These are phyloP conservation scores for Tricholauxania praeusta DNA, from an alignment of 2,888 invertebrate species.

Conservation along the genomic window DNA sequence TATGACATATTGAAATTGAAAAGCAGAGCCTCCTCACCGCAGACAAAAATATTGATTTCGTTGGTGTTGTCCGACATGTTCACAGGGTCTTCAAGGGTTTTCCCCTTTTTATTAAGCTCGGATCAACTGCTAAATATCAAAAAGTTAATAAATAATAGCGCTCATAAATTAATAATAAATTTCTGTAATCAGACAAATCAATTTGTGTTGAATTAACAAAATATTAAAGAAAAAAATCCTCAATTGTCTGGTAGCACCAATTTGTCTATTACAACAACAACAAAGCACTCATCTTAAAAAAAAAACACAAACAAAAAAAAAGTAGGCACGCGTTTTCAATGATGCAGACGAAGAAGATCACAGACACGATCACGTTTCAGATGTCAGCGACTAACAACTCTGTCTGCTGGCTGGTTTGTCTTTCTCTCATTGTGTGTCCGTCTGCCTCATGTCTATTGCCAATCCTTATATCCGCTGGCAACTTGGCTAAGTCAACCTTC, in stretches of 20 bases:
- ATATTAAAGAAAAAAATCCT: slow-evolving; percentile 16
- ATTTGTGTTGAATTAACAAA: slow-evolving; percentile 37
- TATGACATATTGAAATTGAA: no score
- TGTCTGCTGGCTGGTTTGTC: slow-evolving; percentile 2
- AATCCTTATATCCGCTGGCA: no score
- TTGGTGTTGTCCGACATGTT: no score
- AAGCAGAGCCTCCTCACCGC: no score
- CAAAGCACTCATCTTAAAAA: neutral
- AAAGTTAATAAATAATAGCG: no score
- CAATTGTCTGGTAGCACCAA: slow-evolving; percentile 16
- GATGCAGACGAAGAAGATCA: neutral
- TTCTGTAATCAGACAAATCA: slow-evolving; percentile 9
- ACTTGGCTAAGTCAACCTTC: no score
- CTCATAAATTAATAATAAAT: no score
- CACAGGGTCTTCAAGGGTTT: no score
- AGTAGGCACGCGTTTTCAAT: neutral
- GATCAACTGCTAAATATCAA: no score
- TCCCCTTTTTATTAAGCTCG: no score
- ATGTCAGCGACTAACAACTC: neutral
- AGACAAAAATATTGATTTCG: no score
- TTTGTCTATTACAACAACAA: slow-evolving; percentile 15
- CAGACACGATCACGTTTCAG: slow-evolving; percentile 12
- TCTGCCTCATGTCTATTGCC: neutral
- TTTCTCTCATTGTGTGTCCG: neutral
- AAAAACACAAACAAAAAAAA: neutral